phyloP scores from a whole-genome alignment of 2,888 invertebrate genomes.

The Notodonta dromedarius region DNA sequence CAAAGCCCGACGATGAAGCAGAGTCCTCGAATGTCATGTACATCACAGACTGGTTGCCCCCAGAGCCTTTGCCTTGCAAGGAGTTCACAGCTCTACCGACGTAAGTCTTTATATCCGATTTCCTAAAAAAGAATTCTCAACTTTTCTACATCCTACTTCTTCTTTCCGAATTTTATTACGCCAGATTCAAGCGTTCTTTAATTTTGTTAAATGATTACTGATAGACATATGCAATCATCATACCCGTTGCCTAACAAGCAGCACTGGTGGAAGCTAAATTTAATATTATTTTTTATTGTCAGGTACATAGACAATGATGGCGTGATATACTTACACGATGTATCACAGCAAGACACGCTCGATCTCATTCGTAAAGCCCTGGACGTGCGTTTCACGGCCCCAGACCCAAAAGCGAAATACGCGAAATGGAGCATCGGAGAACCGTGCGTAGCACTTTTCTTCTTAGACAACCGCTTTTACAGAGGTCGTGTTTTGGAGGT shows the following conservation, averaged over 20 bases:
- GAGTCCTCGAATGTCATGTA: slow-evolving; percentile 55
- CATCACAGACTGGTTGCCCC: slow-evolving; percentile 85
- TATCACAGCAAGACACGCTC: slow-evolving; percentile 66
- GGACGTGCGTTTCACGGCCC: slow-evolving; percentile 69
- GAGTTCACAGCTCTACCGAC: slow-evolving; percentile 86
- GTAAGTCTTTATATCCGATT: slow-evolving; percentile 66
- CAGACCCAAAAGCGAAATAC: slow-evolving; percentile 73
- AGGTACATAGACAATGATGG: slow-evolving; percentile 77
- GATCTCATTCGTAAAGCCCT: slow-evolving; percentile 80
- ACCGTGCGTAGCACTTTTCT: slow-evolving; percentile 88
- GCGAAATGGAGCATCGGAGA: slow-evolving; percentile 86
- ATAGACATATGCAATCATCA: no score
- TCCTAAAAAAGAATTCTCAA: not conserved
- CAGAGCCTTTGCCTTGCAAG: slow-evolving; percentile 74
- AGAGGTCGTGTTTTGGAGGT: slow-evolving; percentile 85
- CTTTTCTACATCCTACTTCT: no score
- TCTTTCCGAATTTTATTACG: not conserved
- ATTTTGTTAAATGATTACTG: no score
- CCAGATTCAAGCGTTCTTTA: not conserved
- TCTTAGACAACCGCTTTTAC: slow-evolving; percentile 87
- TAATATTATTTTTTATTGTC: slow-evolving; percentile 23
- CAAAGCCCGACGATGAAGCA: slow-evolving; percentile 6
- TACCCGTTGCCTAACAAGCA: slow-evolving; percentile 17
- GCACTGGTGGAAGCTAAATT: slow-evolving; percentile 23
- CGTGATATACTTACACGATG: slow-evolving; percentile 70